Conservation (phyloP, 2,113 vertebrate genomes). For the Procavia capensis region DNA sequence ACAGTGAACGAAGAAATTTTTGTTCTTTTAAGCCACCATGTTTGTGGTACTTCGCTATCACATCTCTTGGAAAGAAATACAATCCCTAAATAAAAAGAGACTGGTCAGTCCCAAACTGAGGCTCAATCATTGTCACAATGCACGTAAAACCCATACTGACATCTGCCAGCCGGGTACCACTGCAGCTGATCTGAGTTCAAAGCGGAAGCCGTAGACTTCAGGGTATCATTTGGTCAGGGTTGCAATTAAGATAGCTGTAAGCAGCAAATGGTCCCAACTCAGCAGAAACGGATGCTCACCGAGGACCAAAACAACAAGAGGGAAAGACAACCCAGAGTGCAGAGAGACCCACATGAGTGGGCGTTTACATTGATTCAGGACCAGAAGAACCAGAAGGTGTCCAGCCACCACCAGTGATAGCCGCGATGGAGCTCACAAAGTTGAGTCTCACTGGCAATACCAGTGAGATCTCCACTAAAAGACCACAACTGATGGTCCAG, state of each 20-base stretch:
- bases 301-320: too few relatives aligned
- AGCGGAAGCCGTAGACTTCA: background rate
- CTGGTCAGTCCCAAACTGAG: background rate
- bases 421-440: too few relatives aligned
- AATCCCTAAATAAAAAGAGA: background rate
- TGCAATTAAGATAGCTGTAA: background rate
- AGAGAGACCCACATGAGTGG: too few relatives aligned
- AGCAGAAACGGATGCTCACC: too few relatives aligned
- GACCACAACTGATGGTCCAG: too few relatives aligned
- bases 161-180: background rate
- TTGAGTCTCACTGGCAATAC: too few relatives aligned
- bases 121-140: background rate
- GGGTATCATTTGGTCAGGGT: background rate
- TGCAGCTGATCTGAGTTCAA: background rate
- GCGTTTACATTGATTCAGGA: too few relatives aligned
- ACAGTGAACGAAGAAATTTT: background rate
- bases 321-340: too few relatives aligned
- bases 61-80: background rate
- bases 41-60: background rate
- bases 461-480: too few relatives aligned
- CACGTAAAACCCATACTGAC: background rate
- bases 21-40: background rate
- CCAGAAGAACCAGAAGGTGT: too few relatives aligned
- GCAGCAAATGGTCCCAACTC: too few relatives aligned
- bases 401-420: too few relatives aligned